Base-by-base conservation (phyloP, 2,113 vertebrate genomes). In the Gymnarchus niloticus region DNA sequence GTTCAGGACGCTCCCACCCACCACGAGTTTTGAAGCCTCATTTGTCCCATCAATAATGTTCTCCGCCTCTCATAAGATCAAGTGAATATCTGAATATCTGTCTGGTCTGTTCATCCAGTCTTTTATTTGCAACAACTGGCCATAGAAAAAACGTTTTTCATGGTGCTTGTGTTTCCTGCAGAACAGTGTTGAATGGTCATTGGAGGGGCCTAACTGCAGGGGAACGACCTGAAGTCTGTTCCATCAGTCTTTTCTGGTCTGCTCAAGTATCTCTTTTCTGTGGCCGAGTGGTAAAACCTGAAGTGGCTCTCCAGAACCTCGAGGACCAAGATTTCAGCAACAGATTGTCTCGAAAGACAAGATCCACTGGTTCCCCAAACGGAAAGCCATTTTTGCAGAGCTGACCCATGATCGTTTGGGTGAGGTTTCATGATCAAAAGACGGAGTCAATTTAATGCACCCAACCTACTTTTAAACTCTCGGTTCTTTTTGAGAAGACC, bases 271-370 rank as follows among this genome's bases (percentile, higher is more conserved):
- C 65, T 89, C 87, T 86, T 85, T 82, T 83, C 85, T 83, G 84
- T 77, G 84, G 83, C 83, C 84, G 54, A 87, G 88, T 84, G 86
- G 83, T 83, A 87, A 88, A 90, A 83, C 73, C 87, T 91, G 86
- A 89, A 90, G 89, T 87, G 89, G 81, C 89, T 88, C 88, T 78
- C 89, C 87, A 65, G 84, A 80, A 85, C 56, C 56, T 86, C 56
- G 86, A 91, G 89, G 87, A 86, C 87, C 54, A 83, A 33, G 69
- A 54, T 84, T 81, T 85, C 78, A 88, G 87, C 88, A 90, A 84
- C 82, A 83, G 52, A 85, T 65, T 80, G 86, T 85, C 85, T 86
- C 82, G 87, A 89, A 56, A 84, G 85, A 86, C 76, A 83, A 87
- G 86, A 49, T 37, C 28, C 51, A n/a, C 61, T 7, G 51, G 9